These are phyloP conservation scores for Synanthedon vespiformis DNA, from an alignment of 2,888 invertebrate species.

Conservation along the genomic window DNA sequence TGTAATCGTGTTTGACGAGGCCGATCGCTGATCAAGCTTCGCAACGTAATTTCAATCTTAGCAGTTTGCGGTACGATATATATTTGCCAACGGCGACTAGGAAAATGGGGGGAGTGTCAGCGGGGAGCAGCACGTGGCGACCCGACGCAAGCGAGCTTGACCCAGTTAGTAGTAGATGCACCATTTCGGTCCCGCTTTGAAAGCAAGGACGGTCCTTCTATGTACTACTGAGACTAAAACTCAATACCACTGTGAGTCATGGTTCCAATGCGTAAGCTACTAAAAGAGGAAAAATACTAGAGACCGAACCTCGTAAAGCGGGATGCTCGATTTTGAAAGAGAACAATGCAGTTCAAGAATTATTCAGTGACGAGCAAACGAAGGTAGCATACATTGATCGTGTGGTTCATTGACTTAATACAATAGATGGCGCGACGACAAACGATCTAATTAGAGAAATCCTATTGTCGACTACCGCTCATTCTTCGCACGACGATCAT, in stretches of 20 bases:
- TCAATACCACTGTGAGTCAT: no score
- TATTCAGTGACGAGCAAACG: slow-evolving; percentile 15
- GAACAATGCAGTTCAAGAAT: slow-evolving; percentile 6
- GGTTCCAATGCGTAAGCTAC: no score
- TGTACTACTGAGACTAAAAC: slow-evolving; percentile 5
- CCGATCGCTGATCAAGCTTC: slow-evolving; percentile 17
- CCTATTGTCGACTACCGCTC: background rate
- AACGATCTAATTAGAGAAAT: background rate
- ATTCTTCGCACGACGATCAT: background rate
- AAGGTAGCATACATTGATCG: slow-evolving; percentile 5
- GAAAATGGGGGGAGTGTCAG: slow-evolving; percentile 9
- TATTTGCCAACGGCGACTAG: slow-evolving; percentile 14
- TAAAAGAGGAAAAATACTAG: no score
- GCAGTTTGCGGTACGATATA: slow-evolving; percentile 12
- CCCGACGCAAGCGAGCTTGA: slow-evolving; percentile 59
- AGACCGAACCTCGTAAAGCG: no score
- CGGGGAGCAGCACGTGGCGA: slow-evolving; percentile 46
- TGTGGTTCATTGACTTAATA: slow-evolving; percentile 27
- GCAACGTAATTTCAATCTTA: slow-evolving; percentile 29
- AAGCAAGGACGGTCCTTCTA: slow-evolving; percentile 47
- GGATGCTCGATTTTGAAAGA: background rate
- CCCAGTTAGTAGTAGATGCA: slow-evolving; percentile 61
- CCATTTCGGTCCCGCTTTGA: slow-evolving; percentile 56
- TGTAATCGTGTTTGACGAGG: slow-evolving; percentile 35
- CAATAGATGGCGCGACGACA: slow-evolving; percentile 16